A percentile compares a stretch with the other conserved stretches of the same genome.
Conservation (phyloP, 2,797 vertebrate species). For the Corythornis leucogaster region DNA sequence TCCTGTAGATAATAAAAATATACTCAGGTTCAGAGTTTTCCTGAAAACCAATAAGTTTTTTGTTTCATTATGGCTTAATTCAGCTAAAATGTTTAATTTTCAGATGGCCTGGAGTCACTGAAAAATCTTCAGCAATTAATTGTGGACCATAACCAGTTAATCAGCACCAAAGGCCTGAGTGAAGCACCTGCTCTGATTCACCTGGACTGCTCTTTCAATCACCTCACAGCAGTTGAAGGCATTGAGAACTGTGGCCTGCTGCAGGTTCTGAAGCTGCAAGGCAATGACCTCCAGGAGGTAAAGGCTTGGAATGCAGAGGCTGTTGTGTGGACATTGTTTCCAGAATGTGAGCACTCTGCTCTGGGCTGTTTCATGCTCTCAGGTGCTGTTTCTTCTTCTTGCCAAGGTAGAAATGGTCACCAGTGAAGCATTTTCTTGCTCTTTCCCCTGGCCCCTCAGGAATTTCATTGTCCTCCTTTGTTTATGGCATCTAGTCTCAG, state of each 20-base stretch:
- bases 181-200: slow-evolving; percentile 83
- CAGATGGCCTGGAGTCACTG: slow-evolving; percentile 88
- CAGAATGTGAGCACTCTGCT: no score
- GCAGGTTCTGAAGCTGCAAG: slow-evolving; percentile 86
- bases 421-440: background rate
- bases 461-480: background rate
- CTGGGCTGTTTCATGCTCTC: background rate
- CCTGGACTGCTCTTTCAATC: slow-evolving; percentile 92
- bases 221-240: slow-evolving; percentile 85
- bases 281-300: slow-evolving; percentile 93
- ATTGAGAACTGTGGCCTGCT: slow-evolving; percentile 90
- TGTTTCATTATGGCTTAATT: background rate
- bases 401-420: background rate
- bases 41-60: background rate
- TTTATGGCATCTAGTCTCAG: background rate
- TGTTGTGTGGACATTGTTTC: background rate
- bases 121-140: slow-evolving; percentile 86
- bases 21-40: background rate
- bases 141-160: slow-evolving; percentile 92
- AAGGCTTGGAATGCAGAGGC: background rate
- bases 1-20: background rate
- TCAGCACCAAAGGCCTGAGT: slow-evolving; percentile 88
- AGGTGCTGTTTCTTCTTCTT: background rate
- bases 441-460: background rate
- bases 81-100: slow-evolving; percentile 36